phyloP scores from a whole-genome alignment of 2,888 invertebrate species.

The Halocaridina rubra region DNA sequence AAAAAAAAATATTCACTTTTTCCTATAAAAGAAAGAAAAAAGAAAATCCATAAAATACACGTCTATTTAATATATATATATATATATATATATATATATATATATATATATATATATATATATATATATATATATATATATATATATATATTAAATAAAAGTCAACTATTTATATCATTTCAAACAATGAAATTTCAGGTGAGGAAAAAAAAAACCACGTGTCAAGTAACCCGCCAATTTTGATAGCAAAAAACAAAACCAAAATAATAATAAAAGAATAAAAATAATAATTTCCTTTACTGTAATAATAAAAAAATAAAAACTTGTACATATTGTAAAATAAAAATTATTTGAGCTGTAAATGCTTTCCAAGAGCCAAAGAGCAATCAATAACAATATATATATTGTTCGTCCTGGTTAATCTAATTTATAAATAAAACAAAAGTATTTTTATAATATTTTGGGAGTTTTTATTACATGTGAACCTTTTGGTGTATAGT shows the following conservation, averaged over 20 bases:
- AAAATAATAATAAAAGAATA: too few relatives aligned
- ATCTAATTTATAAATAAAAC: slow-evolving; percentile 47
- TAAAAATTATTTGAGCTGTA: slow-evolving; percentile 16
- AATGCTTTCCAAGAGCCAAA: slow-evolving; percentile 39
- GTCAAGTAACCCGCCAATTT: too few relatives aligned
- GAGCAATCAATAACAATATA: slow-evolving; percentile 42
- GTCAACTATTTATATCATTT: neutral
- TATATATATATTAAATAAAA: neutral
- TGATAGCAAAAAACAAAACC: too few relatives aligned
- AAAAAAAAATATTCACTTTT: too few relatives aligned
- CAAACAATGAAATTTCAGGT: too few relatives aligned
- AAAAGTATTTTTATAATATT: slow-evolving; percentile 57
- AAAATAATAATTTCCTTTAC: too few relatives aligned
- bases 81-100: neutral
- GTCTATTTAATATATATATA: too few relatives aligned
- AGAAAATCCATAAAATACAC: too few relatives aligned
- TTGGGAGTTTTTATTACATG: too few relatives aligned
- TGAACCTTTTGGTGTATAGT: too few relatives aligned
- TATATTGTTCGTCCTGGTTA: slow-evolving; percentile 46
- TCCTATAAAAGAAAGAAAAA: too few relatives aligned
- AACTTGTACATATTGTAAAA: neutral
- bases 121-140: neutral
- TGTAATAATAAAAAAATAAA: neutral
- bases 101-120: neutral
- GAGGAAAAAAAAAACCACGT: too few relatives aligned